phyloP scores from a whole-genome alignment of 2,797 vertebrate genomes.

The Microhierax caerulescens region DNA sequence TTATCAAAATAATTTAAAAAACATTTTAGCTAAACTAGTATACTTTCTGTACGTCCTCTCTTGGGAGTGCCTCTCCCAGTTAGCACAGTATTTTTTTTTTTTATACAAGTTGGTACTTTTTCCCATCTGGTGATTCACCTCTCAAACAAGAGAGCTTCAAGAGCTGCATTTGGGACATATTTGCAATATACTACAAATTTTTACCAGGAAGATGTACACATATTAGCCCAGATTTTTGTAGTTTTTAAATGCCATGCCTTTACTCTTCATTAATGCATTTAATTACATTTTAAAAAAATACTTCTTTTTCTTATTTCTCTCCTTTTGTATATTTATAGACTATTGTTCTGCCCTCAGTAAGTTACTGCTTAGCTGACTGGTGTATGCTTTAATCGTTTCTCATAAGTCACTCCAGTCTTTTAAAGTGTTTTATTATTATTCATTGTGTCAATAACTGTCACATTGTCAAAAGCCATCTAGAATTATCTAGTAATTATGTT shows the following conservation, averaged over 20 bases:
- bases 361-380: not conserved
- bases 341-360: not conserved
- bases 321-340: not conserved
- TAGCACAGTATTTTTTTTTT: not conserved
- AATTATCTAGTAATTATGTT: conserved; percentile 20
- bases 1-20: not conserved
- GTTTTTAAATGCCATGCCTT: not conserved
- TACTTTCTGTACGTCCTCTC: not conserved
- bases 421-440: conserved; percentile 26
- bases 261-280: not conserved
- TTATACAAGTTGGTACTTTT: not conserved
- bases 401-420: not conserved
- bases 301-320: not conserved
- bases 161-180: not conserved
- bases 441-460: conserved; percentile 8
- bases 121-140: not conserved
- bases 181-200: not conserved
- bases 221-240: not conserved
- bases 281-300: not conserved
- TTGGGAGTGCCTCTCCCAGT: not conserved
- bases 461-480: not conserved
- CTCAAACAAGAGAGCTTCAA: not conserved
- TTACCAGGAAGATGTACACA: not conserved
- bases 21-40: not conserved
- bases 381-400: not conserved